phyloP scores from a whole-genome alignment of 2,797 vertebrate species.

The Nannoperca obscura region DNA sequence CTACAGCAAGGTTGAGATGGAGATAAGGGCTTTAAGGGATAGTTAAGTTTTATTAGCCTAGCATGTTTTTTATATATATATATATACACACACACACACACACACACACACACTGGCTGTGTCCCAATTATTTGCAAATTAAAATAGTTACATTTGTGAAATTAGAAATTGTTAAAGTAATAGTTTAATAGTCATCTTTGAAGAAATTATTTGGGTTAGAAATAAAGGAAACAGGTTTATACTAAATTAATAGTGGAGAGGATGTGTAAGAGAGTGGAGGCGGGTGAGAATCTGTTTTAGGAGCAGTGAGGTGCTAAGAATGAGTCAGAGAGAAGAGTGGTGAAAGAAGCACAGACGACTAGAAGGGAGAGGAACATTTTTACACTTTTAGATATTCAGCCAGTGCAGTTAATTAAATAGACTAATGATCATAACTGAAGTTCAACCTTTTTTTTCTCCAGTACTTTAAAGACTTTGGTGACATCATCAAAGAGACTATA shows the following conservation, averaged over 20 bases:
- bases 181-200: neutral
- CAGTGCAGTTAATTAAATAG: conserved; percentile 15
- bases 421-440: neutral
- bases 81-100: neutral
- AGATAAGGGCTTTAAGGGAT: neutral
- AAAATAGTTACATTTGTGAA: neutral
- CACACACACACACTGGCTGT: no score
- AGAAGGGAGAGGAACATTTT: conserved; percentile 29
- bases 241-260: conserved; percentile 20
- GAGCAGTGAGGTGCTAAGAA: conserved; percentile 52
- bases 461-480: conserved; percentile 91
- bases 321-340: conserved; percentile 62
- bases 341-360: conserved; percentile 43
- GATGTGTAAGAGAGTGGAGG: conserved; percentile 59
- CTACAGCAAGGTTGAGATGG: conserved; percentile 87
- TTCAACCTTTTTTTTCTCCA: conserved; percentile 55
- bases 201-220: conserved; percentile 22
- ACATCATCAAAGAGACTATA: conserved; percentile 93
- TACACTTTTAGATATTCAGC: conserved; percentile 26
- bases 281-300: conserved; percentile 63
- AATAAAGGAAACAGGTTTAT: conserved; percentile 13
- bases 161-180: neutral
- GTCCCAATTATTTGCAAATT: neutral
- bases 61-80: neutral
- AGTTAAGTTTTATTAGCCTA: neutral